Percentiles rank a stretch among this genome's conserved stretches.
Evolutionary conservation across 2,113 vertebrate genomes (phyloP).

Genomic region (Embiotoca jacksoni): DNA sequence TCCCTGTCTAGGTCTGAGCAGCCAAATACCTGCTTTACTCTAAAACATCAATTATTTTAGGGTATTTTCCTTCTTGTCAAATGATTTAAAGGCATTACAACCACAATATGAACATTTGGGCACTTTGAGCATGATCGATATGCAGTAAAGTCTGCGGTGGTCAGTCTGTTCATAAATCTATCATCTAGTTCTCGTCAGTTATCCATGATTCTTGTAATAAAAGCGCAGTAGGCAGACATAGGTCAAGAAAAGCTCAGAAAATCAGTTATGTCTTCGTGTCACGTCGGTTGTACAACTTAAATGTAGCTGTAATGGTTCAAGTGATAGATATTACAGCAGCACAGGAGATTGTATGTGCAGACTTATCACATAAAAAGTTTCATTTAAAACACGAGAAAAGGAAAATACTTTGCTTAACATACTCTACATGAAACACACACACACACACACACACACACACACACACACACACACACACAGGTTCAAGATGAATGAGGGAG

Average conservation of each 20-base stretch:
- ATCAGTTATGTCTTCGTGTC: too few species aligned
- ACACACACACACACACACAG: slow-evolving; percentile 11
- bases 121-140: too few species aligned
- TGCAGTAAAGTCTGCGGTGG: too few species aligned
- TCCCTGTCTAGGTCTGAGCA: too few species aligned
- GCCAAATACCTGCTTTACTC: too few species aligned
- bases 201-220: neutral
- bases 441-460: slow-evolving; percentile 14
- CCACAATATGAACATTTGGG: too few species aligned
- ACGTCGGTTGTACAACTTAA: too few species aligned
- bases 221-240: neutral
- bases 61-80: too few species aligned
- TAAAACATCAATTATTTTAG: too few species aligned
- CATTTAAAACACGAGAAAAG: neutral
- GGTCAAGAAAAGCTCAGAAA: neutral
- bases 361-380: neutral
- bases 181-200: neutral
- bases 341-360: neutral
- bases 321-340: neutral
- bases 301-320: too few species aligned
- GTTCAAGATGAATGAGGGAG: slow-evolving; percentile 14
- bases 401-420: neutral
- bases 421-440: slow-evolving; percentile 3
- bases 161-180: too few species aligned
- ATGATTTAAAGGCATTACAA: too few species aligned